Conservation (phyloP, 2,113 vertebrate species). For the Gavia stellata region DNA sequence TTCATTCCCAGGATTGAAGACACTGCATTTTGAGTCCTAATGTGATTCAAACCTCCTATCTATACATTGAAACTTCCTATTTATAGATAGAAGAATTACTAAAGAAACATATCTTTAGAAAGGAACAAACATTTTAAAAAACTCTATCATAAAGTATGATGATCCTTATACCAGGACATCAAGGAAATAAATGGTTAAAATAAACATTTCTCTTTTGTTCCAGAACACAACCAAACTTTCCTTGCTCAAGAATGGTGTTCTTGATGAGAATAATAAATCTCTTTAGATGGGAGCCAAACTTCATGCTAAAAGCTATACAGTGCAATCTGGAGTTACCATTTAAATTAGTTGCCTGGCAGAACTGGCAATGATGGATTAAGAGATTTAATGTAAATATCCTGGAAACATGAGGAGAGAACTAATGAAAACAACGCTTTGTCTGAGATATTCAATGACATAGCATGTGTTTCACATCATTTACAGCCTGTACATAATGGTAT, state of each 20-base stretch:
- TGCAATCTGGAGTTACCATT: neutral
- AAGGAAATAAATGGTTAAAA: neutral
- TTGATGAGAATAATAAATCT: neutral
- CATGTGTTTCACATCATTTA: neutral
- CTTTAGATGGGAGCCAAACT: neutral
- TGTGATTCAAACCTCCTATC: neutral
- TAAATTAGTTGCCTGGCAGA: neutral
- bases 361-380: neutral
- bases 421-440: neutral
- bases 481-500: neutral
- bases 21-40: neutral
- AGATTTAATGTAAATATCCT: neutral
- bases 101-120: neutral
- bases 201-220: neutral
- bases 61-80: neutral
- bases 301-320: neutral
- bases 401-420: neutral
- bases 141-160: neutral
- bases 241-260: neutral
- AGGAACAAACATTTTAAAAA: neutral
- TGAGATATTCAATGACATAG: neutral
- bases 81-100: neutral
- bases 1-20: neutral
- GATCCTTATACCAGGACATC: neutral
- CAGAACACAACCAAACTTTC: neutral